Evolutionary conservation across 2,113 vertebrate species (phyloP).

Genomic region (Nipponia nippon): DNA sequence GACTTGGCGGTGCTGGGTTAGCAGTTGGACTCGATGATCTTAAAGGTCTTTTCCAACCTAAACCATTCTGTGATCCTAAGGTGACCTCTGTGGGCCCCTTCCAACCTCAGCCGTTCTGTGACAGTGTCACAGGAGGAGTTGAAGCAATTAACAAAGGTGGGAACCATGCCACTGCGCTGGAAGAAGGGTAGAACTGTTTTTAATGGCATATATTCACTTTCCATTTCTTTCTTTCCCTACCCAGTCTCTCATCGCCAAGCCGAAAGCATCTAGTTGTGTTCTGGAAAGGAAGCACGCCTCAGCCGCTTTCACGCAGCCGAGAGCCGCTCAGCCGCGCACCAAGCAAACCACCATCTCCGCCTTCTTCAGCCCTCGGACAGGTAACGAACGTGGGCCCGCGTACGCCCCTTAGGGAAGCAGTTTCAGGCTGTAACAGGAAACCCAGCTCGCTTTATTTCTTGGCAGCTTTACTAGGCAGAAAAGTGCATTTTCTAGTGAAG

Average conservation of each 20-base stretch:
- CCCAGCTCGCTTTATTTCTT: accelerated
- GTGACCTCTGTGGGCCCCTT: too few relatives aligned
- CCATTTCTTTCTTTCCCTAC: not conserved
- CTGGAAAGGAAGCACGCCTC: not conserved
- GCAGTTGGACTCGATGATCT: too few relatives aligned
- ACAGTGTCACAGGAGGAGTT: not conserved
- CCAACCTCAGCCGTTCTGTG: accelerated
- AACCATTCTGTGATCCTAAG: too few relatives aligned
- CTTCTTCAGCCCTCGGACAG: constrained; percentile 59
- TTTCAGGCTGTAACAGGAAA: accelerated
- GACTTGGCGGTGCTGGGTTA: too few relatives aligned
- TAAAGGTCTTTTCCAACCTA: too few relatives aligned
- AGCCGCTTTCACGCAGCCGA: not conserved
- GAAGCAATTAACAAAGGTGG: not conserved
- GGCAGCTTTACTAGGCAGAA: not conserved
- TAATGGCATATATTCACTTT: accelerated
- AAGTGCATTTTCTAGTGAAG: not conserved
- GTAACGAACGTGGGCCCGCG: not conserved
- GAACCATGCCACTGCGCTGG: accelerated
- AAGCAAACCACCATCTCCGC: constrained; percentile 66
- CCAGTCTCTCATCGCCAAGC: constrained; percentile 25
- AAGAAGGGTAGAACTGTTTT: accelerated
- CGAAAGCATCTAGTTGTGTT: not conserved
- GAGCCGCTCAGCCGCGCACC: not conserved
- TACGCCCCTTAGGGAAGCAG: accelerated